Evolutionary conservation across 2,797 vertebrate species (phyloP).

Genomic region (Euphonia xanthogaster): DNA sequence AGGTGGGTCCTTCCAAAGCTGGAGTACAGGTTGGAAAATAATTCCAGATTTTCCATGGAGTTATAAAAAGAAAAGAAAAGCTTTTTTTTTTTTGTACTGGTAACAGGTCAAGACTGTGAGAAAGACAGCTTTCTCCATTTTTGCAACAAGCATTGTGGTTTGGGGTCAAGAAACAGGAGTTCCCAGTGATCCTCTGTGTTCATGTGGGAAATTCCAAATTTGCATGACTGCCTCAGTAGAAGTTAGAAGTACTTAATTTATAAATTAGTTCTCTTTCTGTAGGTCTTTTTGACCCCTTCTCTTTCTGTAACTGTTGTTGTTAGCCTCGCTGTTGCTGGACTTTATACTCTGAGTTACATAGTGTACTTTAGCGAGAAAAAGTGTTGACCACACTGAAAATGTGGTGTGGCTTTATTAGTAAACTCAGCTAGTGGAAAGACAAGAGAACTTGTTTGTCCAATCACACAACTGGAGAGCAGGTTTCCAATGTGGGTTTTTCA

Average conservation of each 20-base stretch:
- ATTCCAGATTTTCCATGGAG: neutral
- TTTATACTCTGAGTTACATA: neutral
- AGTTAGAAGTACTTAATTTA: neutral
- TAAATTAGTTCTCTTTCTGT: neutral
- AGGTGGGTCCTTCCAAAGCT: neutral
- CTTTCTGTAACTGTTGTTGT: neutral
- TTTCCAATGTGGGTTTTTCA: neutral
- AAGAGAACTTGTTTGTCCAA: constrained; percentile 20
- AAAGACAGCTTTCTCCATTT: neutral
- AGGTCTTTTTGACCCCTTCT: neutral
- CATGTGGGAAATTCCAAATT: neutral
- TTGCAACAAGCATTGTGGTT: neutral
- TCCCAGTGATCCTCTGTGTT: neutral
- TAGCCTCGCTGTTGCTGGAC: neutral
- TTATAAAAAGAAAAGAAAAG: neutral
- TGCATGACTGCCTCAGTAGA: accelerated
- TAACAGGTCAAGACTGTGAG: neutral
- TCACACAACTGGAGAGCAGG: neutral
- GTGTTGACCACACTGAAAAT: neutral
- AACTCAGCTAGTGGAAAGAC: neutral
- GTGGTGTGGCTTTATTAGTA: neutral
- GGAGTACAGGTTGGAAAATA: neutral
- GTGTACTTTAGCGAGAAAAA: neutral
- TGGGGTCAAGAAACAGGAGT: neutral
- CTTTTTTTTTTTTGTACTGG: neutral